Percentiles rank a stretch among this genome's conserved stretches.
phyloP scores from a whole-genome alignment of 2,113 vertebrate species.

The Petromus typicus region DNA sequence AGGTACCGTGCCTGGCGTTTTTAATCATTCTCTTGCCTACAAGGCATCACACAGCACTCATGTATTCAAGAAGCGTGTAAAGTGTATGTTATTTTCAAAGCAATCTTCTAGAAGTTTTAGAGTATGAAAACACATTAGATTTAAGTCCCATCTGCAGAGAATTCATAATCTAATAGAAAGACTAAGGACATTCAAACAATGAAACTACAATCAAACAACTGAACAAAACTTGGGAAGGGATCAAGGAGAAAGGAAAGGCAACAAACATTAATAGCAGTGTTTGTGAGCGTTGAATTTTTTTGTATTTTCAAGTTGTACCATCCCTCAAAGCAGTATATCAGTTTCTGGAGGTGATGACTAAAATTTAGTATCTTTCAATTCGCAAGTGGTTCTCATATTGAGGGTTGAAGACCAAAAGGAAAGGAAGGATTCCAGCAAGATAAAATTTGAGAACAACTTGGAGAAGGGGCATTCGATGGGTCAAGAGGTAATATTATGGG shows the following conservation, averaged over 20 bases:
- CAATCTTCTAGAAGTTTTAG: neutral
- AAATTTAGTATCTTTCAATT: neutral
- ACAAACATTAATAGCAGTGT: neutral
- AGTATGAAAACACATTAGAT: neutral
- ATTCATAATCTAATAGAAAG: neutral
- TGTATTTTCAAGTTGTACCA: neutral
- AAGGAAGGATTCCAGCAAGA: neutral
- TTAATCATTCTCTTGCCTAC: neutral
- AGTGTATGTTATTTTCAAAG: slow-evolving; percentile 6
- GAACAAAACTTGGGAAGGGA: neutral
- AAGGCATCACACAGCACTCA: neutral
- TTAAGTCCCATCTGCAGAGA: neutral
- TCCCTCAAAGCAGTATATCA: neutral
- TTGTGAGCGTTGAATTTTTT: neutral
- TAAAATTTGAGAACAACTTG: neutral
- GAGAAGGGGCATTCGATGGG: neutral
- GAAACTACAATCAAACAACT: neutral
- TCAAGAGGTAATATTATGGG: neutral
- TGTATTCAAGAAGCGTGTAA: neutral
- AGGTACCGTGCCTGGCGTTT: neutral
- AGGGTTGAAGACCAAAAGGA: neutral
- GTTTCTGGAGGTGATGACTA: neutral
- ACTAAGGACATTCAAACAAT: neutral
- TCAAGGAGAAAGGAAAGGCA: neutral
- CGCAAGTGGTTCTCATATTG: neutral